These are phyloP conservation scores for Stenurella melanura DNA, from an alignment of 2,888 invertebrate genomes.

Conservation along the genomic window DNA sequence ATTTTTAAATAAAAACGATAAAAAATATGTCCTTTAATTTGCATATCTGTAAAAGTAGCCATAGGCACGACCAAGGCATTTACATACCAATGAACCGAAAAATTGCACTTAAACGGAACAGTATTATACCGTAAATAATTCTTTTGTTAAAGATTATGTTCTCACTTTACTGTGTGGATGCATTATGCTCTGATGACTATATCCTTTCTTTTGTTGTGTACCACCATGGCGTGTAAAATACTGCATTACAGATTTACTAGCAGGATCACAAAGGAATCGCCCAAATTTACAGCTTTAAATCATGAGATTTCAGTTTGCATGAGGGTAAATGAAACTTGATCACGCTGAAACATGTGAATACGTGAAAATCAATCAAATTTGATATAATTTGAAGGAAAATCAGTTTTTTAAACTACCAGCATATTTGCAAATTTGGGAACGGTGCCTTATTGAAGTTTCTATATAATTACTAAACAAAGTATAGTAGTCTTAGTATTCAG, in stretches of 20 bases:
- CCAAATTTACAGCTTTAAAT: not conserved
- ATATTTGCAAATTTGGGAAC: too few relatives aligned
- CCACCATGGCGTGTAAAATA: not conserved
- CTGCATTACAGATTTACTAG: not conserved
- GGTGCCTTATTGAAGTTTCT: too few relatives aligned
- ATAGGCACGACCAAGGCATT: not conserved
- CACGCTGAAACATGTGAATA: not conserved
- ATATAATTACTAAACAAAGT: too few relatives aligned
- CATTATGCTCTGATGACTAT: not conserved
- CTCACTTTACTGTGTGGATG: not conserved
- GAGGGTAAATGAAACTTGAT: not conserved
- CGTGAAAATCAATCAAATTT: not conserved
- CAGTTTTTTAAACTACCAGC: too few relatives aligned
- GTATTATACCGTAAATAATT: not conserved
- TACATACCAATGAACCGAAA: not conserved
- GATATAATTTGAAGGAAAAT: too few relatives aligned
- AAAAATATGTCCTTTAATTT: not conserved
- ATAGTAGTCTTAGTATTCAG: too few relatives aligned
- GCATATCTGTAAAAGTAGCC: not conserved
- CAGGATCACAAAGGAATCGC: not conserved
- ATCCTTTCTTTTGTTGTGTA: not conserved
- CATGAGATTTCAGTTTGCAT: not conserved
- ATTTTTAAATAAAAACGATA: too few relatives aligned
- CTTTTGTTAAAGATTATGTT: not conserved
- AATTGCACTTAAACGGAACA: not conserved